phyloP scores from a whole-genome alignment of 2,797 vertebrate species.

The Eupleurogrammus muticus region DNA sequence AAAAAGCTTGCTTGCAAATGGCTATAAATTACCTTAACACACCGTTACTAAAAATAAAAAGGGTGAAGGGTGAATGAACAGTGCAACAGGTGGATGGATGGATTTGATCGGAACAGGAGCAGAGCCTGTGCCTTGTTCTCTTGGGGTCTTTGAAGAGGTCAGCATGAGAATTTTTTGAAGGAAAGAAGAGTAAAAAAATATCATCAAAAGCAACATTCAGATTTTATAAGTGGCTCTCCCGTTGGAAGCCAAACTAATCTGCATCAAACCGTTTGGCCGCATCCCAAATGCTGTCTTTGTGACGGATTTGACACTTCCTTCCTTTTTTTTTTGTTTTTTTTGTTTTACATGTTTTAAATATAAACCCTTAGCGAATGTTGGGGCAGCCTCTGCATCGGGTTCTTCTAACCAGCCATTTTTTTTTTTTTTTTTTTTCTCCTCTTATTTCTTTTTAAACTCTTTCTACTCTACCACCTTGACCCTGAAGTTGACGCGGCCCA shows the following conservation, averaged over 20 bases:
- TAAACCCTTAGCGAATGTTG: conserved; percentile 61
- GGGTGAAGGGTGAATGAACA: conserved; percentile 45
- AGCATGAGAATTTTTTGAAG: conserved; percentile 48
- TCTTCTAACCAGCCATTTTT: conserved; percentile 18
- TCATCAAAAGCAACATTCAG: conserved; percentile 69
- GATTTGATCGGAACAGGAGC: conserved; percentile 41
- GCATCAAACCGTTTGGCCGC: conserved; percentile 18
- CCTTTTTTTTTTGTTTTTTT: conserved; percentile 24
- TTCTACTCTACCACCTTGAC: conserved; percentile 86
- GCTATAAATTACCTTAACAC: conserved; percentile 68
- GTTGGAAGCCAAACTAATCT: conserved; percentile 35
- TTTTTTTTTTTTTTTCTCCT: not conserved
- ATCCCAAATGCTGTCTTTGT: conserved; percentile 56
- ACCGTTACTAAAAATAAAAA: conserved; percentile 44
- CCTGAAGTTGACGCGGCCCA: conserved; percentile 93
- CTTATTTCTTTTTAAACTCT: too few species aligned
- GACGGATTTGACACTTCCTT: conserved; percentile 74
- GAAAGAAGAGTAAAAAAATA: conserved; percentile 75
- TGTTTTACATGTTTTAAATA: conserved; percentile 41
- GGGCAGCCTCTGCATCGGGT: conserved; percentile 63
- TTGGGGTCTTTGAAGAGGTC: conserved; percentile 63
- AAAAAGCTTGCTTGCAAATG: conserved; percentile 68
- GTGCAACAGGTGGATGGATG: conserved; percentile 60
- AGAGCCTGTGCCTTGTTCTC: conserved; percentile 62
- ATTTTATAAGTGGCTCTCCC: conserved; percentile 30